Conservation (phyloP, 2,888 invertebrate genomes). For the Apotomis turbidana region DNA sequence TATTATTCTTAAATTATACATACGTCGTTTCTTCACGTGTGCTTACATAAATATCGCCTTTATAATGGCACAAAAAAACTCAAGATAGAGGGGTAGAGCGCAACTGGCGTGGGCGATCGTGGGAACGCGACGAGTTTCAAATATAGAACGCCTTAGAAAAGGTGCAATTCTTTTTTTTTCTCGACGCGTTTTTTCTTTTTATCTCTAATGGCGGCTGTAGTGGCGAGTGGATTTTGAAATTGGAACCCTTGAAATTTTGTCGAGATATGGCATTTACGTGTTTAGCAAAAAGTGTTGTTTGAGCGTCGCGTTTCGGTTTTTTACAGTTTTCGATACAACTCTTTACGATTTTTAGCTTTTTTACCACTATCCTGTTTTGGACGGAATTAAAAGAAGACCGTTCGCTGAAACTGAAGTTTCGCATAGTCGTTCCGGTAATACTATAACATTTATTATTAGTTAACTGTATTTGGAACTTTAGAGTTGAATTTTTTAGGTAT, state of each 20-base stretch:
- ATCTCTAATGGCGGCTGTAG: constrained; percentile 67
- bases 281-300: constrained; percentile 46
- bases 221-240: constrained; percentile 70
- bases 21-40: constrained; percentile 54
- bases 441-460: too few species aligned
- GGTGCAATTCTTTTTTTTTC: constrained; percentile 79
- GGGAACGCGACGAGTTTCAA: constrained; percentile 81
- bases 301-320: constrained; percentile 45
- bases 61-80: constrained; percentile 61
- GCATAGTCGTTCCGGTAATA: constrained; percentile 9
- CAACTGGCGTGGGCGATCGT: constrained; percentile 83
- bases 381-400: background rate
- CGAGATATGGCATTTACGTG: constrained; percentile 42
- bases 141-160: constrained; percentile 82
- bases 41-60: constrained; percentile 65
- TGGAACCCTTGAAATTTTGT: constrained; percentile 61
- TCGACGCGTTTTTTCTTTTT: constrained; percentile 61
- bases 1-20: constrained; percentile 44
- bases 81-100: constrained; percentile 72
- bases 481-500: background rate
- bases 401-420: background rate
- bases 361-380: constrained; percentile 35
- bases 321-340: constrained; percentile 43
- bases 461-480: constrained; percentile 1
- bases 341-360: constrained; percentile 41